Conservation (phyloP, 2,888 invertebrate genomes). For the Pseudococcus viburni region DNA sequence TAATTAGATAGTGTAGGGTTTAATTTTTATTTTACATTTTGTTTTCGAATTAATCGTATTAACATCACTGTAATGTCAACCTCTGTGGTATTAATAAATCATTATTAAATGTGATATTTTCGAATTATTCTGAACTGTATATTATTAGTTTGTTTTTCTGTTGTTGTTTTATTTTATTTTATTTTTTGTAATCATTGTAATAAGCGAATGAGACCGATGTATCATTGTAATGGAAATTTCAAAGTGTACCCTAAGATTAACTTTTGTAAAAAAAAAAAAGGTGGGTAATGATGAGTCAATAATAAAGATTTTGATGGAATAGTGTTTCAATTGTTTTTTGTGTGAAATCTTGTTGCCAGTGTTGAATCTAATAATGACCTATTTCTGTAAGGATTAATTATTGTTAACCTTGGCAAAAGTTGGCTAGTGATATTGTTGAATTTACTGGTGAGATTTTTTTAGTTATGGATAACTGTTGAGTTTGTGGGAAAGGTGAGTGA, state of each 20-base stretch:
- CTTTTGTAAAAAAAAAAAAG: not conserved
- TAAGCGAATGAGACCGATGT: not conserved
- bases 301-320: not conserved
- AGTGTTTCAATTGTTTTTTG: too few relatives aligned
- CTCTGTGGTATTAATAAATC: conserved; percentile 52
- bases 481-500: too few relatives aligned
- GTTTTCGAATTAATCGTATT: not conserved
- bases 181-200: not conserved
- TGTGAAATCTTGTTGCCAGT: too few relatives aligned
- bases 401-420: too few relatives aligned
- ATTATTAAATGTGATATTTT: conserved; percentile 59
- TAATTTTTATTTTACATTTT: not conserved
- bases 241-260: not conserved
- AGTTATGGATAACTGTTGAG: too few relatives aligned
- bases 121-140: conserved; percentile 19
- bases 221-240: not conserved
- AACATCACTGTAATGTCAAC: conserved; percentile 21
- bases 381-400: too few relatives aligned
- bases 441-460: too few relatives aligned
- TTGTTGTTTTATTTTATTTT: conserved; percentile 40
- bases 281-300: not conserved
- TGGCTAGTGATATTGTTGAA: too few relatives aligned
- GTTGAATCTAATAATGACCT: too few relatives aligned
- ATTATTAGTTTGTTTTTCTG: conserved; percentile 54
- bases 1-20: not conserved